Percentiles rank a stretch among this genome's conserved stretches.
phyloP scores from a whole-genome alignment of 1,140 invertebrate genomes.

The Varroa destructor region DNA sequence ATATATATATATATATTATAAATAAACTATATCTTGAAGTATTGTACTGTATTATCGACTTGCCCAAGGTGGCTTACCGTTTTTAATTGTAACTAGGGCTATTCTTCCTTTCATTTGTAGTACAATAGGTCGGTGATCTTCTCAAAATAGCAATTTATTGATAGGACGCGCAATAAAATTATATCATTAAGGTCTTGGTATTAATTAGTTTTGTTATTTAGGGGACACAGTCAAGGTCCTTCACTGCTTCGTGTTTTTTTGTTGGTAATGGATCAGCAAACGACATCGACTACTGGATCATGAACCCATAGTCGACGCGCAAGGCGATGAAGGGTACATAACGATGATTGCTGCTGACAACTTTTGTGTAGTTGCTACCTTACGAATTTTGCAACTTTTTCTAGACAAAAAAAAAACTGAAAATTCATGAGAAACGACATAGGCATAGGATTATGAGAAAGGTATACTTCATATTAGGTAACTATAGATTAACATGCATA shows the following conservation, averaged over 20 bases:
- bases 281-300: slow-evolving; percentile 59
- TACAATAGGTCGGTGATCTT: slow-evolving; percentile 32
- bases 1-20: neutral
- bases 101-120: slow-evolving; percentile 2
- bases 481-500: too few relatives aligned
- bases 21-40: neutral
- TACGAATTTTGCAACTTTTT: slow-evolving; percentile 40
- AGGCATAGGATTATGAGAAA: too few relatives aligned
- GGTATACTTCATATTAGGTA: too few relatives aligned
- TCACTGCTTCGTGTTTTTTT: slow-evolving; percentile 26
- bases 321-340: slow-evolving; percentile 43
- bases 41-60: neutral
- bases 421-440: neutral
- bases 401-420: neutral
- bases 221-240: slow-evolving; percentile 38
- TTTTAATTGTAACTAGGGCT: too few relatives aligned
- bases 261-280: neutral
- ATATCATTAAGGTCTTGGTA: slow-evolving; percentile 67
- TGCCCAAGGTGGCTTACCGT: too few relatives aligned
- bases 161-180: slow-evolving; percentile 91
- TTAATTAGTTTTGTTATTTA: neutral
- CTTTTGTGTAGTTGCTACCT: slow-evolving; percentile 42
- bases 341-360: slow-evolving; percentile 41
- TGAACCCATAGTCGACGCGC: slow-evolving; percentile 68
- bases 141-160: slow-evolving; percentile 59